Conservation (phyloP, 2,113 vertebrate genomes). For the Pelodiscus sinensis region DNA sequence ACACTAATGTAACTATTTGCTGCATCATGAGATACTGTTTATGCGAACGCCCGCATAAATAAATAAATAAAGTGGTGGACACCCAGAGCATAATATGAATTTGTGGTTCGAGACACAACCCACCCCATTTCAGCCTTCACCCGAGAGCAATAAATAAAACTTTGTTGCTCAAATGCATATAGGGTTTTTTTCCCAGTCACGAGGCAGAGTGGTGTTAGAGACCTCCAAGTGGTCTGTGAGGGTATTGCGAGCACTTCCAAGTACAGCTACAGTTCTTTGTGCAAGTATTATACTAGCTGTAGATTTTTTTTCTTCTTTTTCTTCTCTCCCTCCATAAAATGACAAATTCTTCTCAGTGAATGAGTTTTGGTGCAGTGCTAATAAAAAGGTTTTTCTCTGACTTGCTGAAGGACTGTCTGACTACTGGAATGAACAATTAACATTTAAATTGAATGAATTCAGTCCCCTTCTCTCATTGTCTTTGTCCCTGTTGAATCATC, state of each 20-base stretch:
- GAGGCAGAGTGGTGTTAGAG: constrained; percentile 42
- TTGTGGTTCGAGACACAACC: not conserved
- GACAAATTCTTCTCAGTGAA: constrained; percentile 41
- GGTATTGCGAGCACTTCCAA: constrained; percentile 56
- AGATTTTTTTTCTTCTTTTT: constrained; percentile 9
- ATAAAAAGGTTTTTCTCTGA: constrained; percentile 45
- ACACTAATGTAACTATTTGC: not conserved
- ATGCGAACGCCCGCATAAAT: not conserved
- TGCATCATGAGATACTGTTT: not conserved
- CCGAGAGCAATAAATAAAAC: constrained; percentile 28
- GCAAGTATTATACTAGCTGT: constrained; percentile 28
- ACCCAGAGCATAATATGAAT: not conserved
- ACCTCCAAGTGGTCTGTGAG: constrained; percentile 69
- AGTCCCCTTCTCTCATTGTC: constrained; percentile 64
- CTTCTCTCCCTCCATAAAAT: constrained; percentile 37
- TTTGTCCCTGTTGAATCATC: constrained; percentile 62
- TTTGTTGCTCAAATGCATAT: not conserved
- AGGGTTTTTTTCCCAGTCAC: rapidly evolving
- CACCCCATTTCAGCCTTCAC: constrained; percentile 8
- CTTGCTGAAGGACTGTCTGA: constrained; percentile 41
- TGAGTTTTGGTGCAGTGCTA: constrained; percentile 37
- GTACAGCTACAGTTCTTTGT: constrained; percentile 55
- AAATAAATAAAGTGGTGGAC: not conserved
- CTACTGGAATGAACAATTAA: constrained; percentile 66
- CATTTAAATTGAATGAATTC: constrained; percentile 53